These are phyloP conservation scores for Ophion ventricosus DNA, from an alignment of 2,888 invertebrate genomes.

Conservation along the genomic window DNA sequence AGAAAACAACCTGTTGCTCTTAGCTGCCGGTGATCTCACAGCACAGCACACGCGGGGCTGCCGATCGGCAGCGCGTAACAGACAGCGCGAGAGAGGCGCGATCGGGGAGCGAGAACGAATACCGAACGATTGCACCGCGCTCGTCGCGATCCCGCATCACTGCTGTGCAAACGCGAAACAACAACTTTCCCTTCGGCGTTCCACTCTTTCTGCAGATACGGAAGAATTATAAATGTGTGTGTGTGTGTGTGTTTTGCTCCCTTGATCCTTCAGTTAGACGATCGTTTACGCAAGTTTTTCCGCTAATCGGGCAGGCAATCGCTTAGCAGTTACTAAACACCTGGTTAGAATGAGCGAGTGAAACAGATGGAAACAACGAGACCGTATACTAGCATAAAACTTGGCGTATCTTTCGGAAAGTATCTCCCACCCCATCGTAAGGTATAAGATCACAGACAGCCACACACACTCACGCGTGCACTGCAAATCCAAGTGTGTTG, in stretches of 20 bases:
- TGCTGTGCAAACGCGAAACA: slow-evolving; percentile 71
- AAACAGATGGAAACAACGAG: slow-evolving; percentile 1
- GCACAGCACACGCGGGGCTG: slow-evolving; percentile 25
- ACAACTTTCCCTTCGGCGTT: slow-evolving; percentile 53
- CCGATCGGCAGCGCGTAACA: slow-evolving; percentile 75
- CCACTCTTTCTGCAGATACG: neutral
- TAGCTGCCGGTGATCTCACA: slow-evolving; percentile 43
- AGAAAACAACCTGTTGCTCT: slow-evolving; percentile 61
- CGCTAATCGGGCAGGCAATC: slow-evolving; percentile 78
- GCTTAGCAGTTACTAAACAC: slow-evolving; percentile 76
- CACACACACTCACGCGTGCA: too few species aligned
- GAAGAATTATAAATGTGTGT: neutral
- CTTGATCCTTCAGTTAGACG: slow-evolving; percentile 58
- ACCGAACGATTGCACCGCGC: slow-evolving; percentile 39
- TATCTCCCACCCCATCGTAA: neutral
- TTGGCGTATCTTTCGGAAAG: slow-evolving; percentile 33
- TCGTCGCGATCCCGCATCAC: slow-evolving; percentile 66
- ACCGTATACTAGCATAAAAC: slow-evolving; percentile 24
- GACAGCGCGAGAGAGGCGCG: slow-evolving; percentile 50
- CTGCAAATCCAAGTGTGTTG: too few species aligned
- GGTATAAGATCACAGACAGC: too few species aligned
- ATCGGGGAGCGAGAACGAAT: slow-evolving; percentile 40
- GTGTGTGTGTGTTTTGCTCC: slow-evolving; percentile 2
- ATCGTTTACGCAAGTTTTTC: slow-evolving; percentile 77
- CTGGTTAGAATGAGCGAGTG: slow-evolving; percentile 41